Evolutionary conservation across 2,888 invertebrate species (phyloP).

Genomic region (Agrotis clavis): DNA sequence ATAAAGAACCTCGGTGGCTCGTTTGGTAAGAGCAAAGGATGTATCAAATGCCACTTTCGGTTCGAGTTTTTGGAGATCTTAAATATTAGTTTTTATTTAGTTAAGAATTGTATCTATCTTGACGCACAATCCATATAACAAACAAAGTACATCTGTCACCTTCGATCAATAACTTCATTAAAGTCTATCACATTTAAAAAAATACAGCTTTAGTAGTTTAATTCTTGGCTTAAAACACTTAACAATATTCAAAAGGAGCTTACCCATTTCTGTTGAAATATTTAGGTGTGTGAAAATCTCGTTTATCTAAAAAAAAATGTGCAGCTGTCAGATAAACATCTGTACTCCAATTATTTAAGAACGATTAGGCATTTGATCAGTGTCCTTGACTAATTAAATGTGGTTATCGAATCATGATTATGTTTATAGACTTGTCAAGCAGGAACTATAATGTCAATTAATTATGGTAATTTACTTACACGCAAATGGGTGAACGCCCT

Average conservation of each 20-base stretch:
- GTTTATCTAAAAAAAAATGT: slow-evolving; percentile 5
- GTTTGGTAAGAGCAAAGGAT: too few relatives aligned
- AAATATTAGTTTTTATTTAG: too few relatives aligned
- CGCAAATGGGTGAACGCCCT: slow-evolving; percentile 36
- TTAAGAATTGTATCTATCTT: too few relatives aligned
- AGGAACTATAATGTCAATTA: slow-evolving; percentile 58
- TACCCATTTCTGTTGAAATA: slow-evolving; percentile 36
- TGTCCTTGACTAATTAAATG: slow-evolving; percentile 49
- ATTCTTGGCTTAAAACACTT: slow-evolving; percentile 26
- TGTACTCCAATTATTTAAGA: slow-evolving; percentile 33
- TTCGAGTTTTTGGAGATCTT: too few relatives aligned
- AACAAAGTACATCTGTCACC: background rate
- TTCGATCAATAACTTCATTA: too few relatives aligned
- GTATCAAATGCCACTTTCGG: too few relatives aligned
- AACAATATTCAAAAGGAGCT: slow-evolving; percentile 21
- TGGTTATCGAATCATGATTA: slow-evolving; percentile 43
- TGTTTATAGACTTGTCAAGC: slow-evolving; percentile 35
- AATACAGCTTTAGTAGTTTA: background rate
- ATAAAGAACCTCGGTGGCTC: too few relatives aligned
- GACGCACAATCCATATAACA: background rate
- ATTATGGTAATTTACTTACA: slow-evolving; percentile 37
- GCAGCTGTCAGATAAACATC: slow-evolving; percentile 30
- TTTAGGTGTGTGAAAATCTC: slow-evolving; percentile 25
- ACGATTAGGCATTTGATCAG: slow-evolving; percentile 28
- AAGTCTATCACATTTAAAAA: too few relatives aligned